Evolutionary conservation across 1,140 invertebrate species (phyloP).

Genomic region (Brachionus paranguensis): DNA sequence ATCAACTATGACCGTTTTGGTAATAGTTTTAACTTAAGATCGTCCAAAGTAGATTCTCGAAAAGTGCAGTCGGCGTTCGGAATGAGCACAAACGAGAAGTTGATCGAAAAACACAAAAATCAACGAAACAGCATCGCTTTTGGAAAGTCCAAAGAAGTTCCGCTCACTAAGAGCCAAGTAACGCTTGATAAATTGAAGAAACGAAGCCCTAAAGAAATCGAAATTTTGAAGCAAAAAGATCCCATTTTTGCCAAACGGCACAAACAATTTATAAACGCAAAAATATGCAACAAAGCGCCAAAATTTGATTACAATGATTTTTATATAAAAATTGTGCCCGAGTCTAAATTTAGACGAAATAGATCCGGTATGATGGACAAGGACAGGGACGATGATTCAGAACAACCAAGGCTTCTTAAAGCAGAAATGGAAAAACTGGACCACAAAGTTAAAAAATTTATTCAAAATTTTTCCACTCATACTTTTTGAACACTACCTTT

Average conservation of each 20-base stretch:
- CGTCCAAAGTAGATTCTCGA: not conserved
- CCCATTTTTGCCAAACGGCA: constrained; percentile 30
- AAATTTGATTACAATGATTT: constrained; percentile 25
- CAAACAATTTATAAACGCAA: constrained; percentile 13
- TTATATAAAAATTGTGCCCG: constrained; percentile 1
- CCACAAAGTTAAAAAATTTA: constrained; percentile 19
- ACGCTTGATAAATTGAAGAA: not conserved
- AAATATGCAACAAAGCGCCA: constrained; percentile 30
- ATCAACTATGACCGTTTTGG: not conserved
- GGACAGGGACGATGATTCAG: not conserved
- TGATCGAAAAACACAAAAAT: not conserved
- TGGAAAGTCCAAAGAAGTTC: not conserved
- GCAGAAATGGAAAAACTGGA: constrained; percentile 9
- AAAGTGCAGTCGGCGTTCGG: not conserved
- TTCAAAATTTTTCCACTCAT: constrained; percentile 9
- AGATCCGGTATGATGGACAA: not conserved
- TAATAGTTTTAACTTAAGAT: not conserved
- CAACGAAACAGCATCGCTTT: not conserved
- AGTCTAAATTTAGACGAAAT: not conserved
- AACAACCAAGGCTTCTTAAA: not conserved
- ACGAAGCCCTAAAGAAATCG: not conserved
- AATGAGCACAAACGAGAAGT: not conserved
- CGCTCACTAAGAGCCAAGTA: not conserved
- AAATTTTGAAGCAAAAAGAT: constrained; percentile 7
- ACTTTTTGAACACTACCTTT: not conserved